Percentiles rank a stretch among this genome's conserved stretches.
These are phyloP conservation scores for Nerophis lumbriciformis DNA, from an alignment of 2,113 vertebrate genomes.

Conservation along the genomic window DNA sequence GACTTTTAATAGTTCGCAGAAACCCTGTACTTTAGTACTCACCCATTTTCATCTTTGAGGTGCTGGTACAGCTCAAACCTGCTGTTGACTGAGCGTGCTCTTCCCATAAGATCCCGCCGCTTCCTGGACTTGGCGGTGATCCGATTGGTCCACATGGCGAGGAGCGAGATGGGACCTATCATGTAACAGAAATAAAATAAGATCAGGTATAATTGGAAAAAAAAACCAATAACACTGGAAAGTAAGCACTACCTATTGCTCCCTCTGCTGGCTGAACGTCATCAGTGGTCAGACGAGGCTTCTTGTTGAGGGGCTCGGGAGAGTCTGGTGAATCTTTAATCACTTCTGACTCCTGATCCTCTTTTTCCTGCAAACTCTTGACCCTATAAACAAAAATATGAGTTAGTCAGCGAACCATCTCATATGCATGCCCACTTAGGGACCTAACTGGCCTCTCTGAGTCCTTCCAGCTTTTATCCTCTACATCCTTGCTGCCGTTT, in stretches of 20 bases:
- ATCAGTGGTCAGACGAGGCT: constrained; percentile 82
- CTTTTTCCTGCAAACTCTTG: constrained; percentile 86
- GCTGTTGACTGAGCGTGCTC: constrained; percentile 88
- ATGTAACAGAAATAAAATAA: background rate
- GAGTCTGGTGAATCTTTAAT: constrained; percentile 98
- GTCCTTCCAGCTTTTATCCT: constrained; percentile 91
- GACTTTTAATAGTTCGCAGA: no score
- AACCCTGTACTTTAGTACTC: constrained; percentile 25
- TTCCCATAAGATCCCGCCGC: constrained; percentile 92
- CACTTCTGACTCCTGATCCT: constrained; percentile 87
- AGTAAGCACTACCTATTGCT: constrained; percentile 79
- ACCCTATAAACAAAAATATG: constrained; percentile 60
- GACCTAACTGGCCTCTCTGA: constrained; percentile 76
- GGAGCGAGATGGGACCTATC: constrained; percentile 88
- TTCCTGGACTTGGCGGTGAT: constrained; percentile 96
- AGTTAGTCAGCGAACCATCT: background rate
- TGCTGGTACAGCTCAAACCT: constrained; percentile 95
- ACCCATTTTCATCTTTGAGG: constrained; percentile 98
- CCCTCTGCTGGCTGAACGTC: constrained; percentile 83
- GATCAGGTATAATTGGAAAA: background rate
- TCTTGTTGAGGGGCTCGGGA: constrained; percentile 94
- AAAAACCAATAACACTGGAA: background rate
- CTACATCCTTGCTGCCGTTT: constrained; percentile 82
- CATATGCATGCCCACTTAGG: background rate
- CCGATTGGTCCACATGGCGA: constrained; percentile 91